These are phyloP conservation scores for Ia io DNA, from an alignment of 2,113 vertebrate species.

Conservation along the genomic window DNA sequence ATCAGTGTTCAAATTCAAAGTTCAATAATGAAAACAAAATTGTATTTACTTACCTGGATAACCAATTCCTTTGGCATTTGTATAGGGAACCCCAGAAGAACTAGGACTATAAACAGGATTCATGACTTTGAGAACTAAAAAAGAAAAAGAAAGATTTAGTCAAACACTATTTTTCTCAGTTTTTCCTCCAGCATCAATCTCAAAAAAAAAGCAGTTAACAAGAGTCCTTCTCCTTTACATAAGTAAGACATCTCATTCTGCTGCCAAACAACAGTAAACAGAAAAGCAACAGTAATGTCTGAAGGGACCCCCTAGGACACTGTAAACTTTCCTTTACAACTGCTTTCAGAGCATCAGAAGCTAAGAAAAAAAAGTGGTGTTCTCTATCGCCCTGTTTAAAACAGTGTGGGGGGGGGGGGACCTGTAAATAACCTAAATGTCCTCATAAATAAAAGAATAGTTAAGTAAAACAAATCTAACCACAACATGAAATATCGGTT, in stretches of 20 bases:
- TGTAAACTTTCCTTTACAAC: neutral
- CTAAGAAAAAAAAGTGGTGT: neutral
- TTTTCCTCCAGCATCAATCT: neutral
- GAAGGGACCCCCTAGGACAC: neutral
- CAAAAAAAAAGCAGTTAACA: neutral
- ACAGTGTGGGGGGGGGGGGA: neutral
- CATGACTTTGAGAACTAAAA: slow-evolving; percentile 88
- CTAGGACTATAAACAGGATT: slow-evolving; percentile 98
- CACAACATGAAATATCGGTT: neutral
- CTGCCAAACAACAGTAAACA: neutral
- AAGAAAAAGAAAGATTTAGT: slow-evolving; percentile 56
- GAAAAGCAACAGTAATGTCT: neutral
- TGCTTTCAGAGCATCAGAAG: neutral
- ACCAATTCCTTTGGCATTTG: slow-evolving; percentile 96
- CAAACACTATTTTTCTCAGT: neutral
- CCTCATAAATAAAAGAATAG: neutral
- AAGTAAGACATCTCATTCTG: neutral
- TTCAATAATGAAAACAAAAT: slow-evolving; percentile 32
- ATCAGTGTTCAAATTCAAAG: slow-evolving; percentile 1
- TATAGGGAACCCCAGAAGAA: slow-evolving; percentile 96
- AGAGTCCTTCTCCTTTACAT: neutral
- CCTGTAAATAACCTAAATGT: neutral
- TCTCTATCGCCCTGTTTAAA: neutral
- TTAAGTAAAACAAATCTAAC: neutral
- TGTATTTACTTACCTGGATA: slow-evolving; percentile 90